phyloP scores from a whole-genome alignment of 2,888 invertebrate genomes.

The Ochropacha duplaris region DNA sequence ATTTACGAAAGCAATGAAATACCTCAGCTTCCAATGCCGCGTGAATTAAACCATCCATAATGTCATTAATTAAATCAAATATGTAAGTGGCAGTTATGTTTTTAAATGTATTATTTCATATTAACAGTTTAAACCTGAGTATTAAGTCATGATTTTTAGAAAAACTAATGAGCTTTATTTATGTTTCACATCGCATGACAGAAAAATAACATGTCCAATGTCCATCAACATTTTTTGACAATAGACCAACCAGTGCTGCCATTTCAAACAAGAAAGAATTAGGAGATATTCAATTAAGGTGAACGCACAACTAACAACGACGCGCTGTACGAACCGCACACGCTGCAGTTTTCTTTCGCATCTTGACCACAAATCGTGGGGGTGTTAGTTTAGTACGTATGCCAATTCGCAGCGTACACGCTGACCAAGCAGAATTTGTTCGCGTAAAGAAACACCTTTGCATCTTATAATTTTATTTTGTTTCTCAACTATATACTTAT shows the following conservation, averaged over 20 bases:
- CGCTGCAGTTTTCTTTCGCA: too few species aligned
- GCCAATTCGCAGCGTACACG: too few species aligned
- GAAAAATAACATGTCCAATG: constrained; percentile 81
- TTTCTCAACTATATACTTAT: too few species aligned
- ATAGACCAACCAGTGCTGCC: constrained; percentile 20
- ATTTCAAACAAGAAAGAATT: neutral
- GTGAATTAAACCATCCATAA: constrained; percentile 83
- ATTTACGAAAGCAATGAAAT: constrained; percentile 61
- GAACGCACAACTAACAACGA: too few species aligned
- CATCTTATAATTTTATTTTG: too few species aligned
- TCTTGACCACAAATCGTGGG: too few species aligned
- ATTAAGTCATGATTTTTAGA: constrained; percentile 81
- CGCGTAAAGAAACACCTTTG: too few species aligned
- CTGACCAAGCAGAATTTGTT: too few species aligned
- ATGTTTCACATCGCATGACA: constrained; percentile 82
- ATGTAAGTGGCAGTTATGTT: constrained; percentile 68
- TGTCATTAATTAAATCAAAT: constrained; percentile 79
- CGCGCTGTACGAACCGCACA: too few species aligned
- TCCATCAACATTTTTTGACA: constrained; percentile 79
- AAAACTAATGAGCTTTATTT: constrained; percentile 81
- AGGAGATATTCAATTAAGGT: too few species aligned
- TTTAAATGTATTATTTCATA: constrained; percentile 72
- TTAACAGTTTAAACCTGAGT: constrained; percentile 70
- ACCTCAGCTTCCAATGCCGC: constrained; percentile 83
- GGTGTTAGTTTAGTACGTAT: too few species aligned